phyloP scores from a whole-genome alignment of 2,888 invertebrate genomes.

The Mamestra brassicae region DNA sequence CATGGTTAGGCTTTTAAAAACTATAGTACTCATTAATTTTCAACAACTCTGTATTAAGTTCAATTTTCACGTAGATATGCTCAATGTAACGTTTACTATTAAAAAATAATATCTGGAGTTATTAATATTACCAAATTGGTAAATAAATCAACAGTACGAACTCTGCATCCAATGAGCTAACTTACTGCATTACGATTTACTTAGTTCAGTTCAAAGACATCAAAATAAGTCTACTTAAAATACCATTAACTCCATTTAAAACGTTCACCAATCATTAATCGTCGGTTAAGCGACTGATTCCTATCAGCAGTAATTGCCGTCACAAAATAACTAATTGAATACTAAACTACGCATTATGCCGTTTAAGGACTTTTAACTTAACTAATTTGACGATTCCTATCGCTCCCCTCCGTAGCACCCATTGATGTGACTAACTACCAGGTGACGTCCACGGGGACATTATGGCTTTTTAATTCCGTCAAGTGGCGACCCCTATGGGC shows the following conservation, averaged over 20 bases:
- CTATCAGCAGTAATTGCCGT: slow-evolving; percentile 36
- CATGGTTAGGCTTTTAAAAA: not conserved
- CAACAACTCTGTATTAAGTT: too few species aligned
- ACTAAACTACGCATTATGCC: slow-evolving; percentile 54
- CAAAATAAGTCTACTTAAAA: not conserved
- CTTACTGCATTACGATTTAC: not conserved
- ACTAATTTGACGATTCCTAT: slow-evolving; percentile 53
- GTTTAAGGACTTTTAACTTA: slow-evolving; percentile 43
- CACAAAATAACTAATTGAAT: slow-evolving; percentile 56
- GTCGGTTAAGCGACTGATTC: slow-evolving; percentile 29
- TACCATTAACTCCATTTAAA: slow-evolving; percentile 2
- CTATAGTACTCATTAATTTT: too few species aligned
- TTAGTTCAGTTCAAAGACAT: not conserved
- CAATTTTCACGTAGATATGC: too few species aligned
- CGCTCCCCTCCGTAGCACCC: slow-evolving; percentile 31
- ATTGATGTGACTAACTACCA: slow-evolving; percentile 61
- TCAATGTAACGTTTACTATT: too few species aligned
- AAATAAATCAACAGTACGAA: too few species aligned
- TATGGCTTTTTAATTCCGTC: slow-evolving; percentile 80
- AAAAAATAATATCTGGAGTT: too few species aligned
- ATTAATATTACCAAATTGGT: too few species aligned
- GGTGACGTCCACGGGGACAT: slow-evolving; percentile 61
- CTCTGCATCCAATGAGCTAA: not conserved
- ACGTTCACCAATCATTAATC: slow-evolving; percentile 12
- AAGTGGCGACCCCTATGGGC: slow-evolving; percentile 75